phyloP scores from a whole-genome alignment of 1,140 invertebrate species.

The Drosophila ambigua region DNA sequence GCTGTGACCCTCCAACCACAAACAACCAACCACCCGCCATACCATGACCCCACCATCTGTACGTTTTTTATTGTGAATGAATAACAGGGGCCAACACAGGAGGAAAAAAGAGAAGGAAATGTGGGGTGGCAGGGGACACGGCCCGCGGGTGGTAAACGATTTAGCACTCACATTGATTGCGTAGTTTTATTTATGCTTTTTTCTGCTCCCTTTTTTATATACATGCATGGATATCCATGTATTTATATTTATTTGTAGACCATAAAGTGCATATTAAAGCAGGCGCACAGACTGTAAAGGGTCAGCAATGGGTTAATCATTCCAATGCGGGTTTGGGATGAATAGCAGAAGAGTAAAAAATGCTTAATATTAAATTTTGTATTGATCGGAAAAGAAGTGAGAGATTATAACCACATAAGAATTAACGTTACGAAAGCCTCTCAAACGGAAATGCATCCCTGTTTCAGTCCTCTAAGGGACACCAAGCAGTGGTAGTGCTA shows the following conservation, averaged over 20 bases:
- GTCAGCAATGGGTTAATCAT: slow-evolving; percentile 72
- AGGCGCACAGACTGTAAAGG: slow-evolving; percentile 36
- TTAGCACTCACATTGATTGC: slow-evolving; percentile 81
- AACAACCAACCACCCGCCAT: not conserved
- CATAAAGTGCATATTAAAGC: slow-evolving; percentile 76
- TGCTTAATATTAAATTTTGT: slow-evolving; percentile 33
- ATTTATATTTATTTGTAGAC: slow-evolving; percentile 77
- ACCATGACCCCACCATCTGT: slow-evolving; percentile 42
- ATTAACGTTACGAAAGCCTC: no score
- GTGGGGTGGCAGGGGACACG: slow-evolving; percentile 51
- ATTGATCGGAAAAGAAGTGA: slow-evolving; percentile 1
- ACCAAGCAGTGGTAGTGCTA: no score
- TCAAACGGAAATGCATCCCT: no score
- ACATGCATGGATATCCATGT: slow-evolving; percentile 44
- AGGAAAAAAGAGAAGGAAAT: not conserved
- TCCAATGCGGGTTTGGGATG: slow-evolving; percentile 1
- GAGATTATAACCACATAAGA: no score
- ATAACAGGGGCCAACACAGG: slow-evolving; percentile 27
- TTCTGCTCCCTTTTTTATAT: slow-evolving; percentile 23
- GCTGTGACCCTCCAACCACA: not conserved
- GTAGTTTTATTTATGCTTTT: slow-evolving; percentile 81
- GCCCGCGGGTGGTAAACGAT: slow-evolving; percentile 76
- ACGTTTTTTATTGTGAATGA: slow-evolving; percentile 68
- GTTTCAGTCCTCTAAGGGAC: no score
- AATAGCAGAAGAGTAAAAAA: slow-evolving; percentile 14